Percentiles rank a stretch among this genome's conserved stretches.
Conservation (phyloP, 2,113 vertebrate genomes). For the Piliocolobus tephrosceles region DNA sequence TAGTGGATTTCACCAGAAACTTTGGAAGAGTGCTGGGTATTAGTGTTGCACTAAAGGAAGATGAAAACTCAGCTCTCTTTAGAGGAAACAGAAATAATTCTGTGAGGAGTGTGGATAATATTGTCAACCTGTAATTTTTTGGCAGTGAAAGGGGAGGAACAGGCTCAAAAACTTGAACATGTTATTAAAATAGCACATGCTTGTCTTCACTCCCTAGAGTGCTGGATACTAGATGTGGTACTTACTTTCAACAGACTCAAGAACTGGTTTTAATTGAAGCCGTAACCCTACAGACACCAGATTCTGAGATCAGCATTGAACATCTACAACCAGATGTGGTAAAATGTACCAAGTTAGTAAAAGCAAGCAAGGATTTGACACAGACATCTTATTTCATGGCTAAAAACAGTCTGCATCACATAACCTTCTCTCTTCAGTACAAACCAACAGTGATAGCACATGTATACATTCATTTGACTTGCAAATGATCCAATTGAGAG, state of each 20-base stretch:
- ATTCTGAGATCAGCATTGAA: not conserved
- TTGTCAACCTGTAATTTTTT: not conserved
- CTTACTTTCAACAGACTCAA: not conserved
- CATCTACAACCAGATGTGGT: not conserved
- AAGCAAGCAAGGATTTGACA: constrained; percentile 99
- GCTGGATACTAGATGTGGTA: not conserved
- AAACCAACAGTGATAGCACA: constrained; percentile 99
- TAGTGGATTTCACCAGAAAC: not conserved
- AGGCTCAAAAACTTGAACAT: not conserved
- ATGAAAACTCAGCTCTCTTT: not conserved
- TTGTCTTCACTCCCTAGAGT: not conserved
- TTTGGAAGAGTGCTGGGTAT: not conserved
- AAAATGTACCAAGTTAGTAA: constrained; percentile 56
- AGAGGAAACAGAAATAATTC: not conserved
- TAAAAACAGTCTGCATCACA: constrained; percentile 99
- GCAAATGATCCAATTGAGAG: constrained; percentile 99
- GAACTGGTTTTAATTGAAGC: not conserved
- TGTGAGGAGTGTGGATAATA: not conserved
- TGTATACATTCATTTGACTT: constrained; percentile 98
- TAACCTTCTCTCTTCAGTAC: constrained; percentile 99
- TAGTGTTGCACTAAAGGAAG: not conserved
- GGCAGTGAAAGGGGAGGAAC: not conserved
- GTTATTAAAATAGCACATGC: not conserved
- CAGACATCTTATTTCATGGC: constrained; percentile 99
- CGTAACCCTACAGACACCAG: not conserved